phyloP scores from a whole-genome alignment of 2,113 vertebrate genomes.

The Pluvianellus socialis region DNA sequence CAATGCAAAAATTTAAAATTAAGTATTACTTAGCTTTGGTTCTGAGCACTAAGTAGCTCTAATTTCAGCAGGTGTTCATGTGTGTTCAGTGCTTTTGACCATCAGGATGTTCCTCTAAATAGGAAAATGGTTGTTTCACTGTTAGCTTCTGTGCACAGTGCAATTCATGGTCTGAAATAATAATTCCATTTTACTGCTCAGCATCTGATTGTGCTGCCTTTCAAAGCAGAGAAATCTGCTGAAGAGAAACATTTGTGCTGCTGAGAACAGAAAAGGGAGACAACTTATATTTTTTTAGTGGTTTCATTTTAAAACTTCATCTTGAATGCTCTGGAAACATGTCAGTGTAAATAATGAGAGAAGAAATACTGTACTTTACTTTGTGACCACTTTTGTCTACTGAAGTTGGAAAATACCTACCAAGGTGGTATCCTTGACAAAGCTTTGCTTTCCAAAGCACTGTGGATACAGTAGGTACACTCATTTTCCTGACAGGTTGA shows the following conservation, averaged over 20 bases:
- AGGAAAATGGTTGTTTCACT: not conserved
- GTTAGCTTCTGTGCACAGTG: not conserved
- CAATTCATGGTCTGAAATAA: not conserved
- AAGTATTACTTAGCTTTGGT: not conserved
- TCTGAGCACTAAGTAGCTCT: not conserved
- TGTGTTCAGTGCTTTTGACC: not conserved
- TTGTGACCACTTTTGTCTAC: not conserved
- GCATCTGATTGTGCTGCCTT: slow-evolving; percentile 9
- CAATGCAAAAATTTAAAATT: not conserved
- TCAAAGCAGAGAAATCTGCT: not conserved
- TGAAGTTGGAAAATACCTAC: not conserved
- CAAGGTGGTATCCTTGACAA: not conserved
- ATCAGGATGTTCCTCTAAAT: not conserved
- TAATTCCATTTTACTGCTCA: not conserved
- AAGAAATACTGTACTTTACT: not conserved
- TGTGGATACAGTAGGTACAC: not conserved
- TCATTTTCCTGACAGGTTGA: not conserved
- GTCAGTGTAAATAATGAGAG: not conserved
- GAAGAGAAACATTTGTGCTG: slow-evolving; percentile 9
- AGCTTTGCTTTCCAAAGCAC: not conserved
- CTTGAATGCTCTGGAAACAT: not conserved
- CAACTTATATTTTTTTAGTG: slow-evolving; percentile 1
- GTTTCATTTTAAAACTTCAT: not conserved
- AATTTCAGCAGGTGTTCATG: not conserved
- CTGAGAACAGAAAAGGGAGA: not conserved